Evolutionary conservation across 1,140 invertebrate species (phyloP).

Genomic region (Melitaea cinxia): DNA sequence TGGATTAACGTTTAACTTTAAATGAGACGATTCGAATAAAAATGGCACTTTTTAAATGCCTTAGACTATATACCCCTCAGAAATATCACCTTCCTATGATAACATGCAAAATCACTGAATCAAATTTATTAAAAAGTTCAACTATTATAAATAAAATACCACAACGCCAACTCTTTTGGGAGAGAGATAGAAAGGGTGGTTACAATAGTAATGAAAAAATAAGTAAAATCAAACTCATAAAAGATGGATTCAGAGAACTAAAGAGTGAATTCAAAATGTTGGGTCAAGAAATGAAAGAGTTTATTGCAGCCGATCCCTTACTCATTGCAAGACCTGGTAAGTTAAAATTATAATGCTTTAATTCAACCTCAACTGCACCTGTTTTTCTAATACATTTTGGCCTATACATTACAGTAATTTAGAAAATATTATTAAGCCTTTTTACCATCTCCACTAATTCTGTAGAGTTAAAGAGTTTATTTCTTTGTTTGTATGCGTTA

Average conservation of each 20-base stretch:
- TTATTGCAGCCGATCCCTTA: slow-evolving; percentile 83
- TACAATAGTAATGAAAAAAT: slow-evolving; percentile 80
- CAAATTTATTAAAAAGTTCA: slow-evolving; percentile 2
- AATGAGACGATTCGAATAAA: background rate
- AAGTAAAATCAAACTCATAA: slow-evolving; percentile 77
- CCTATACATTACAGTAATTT: no score
- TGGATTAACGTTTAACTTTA: background rate
- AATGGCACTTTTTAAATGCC: slow-evolving; percentile 21
- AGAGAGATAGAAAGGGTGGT: slow-evolving; percentile 85
- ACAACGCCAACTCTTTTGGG: slow-evolving; percentile 80
- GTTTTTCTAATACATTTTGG: background rate
- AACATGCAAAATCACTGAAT: slow-evolving; percentile 5
- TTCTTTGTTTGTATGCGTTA: no score
- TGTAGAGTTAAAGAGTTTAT: no score
- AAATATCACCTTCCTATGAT: background rate
- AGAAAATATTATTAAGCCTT: no score
- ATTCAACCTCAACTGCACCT: background rate
- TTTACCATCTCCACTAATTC: no score
- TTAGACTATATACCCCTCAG: slow-evolving; percentile 2
- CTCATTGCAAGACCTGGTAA: slow-evolving; percentile 81
- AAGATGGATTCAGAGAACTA: slow-evolving; percentile 83
- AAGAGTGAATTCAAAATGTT: slow-evolving; percentile 86
- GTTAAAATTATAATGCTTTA: slow-evolving; percentile 7
- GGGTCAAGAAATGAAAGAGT: slow-evolving; percentile 86
- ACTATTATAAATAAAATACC: slow-evolving; percentile 17